phyloP scores from a whole-genome alignment of 2,113 vertebrate species.

The Ramphastos sulfuratus region DNA sequence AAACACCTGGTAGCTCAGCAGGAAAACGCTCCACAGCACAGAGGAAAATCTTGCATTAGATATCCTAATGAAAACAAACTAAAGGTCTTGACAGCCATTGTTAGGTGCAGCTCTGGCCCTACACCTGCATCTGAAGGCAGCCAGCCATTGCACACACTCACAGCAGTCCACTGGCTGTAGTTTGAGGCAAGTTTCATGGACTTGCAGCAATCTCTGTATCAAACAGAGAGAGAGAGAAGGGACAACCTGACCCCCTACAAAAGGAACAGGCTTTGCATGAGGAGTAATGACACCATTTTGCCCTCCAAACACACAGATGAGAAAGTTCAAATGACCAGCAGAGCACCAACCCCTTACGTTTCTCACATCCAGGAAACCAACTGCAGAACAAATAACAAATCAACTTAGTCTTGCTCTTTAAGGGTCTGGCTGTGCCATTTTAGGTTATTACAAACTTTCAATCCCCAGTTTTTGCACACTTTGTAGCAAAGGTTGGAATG shows the following conservation, averaged over 20 bases:
- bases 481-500: background rate
- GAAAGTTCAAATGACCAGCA: background rate
- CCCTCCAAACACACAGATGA: background rate
- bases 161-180: background rate
- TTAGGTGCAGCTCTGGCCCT: background rate
- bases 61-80: background rate
- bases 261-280: background rate
- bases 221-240: background rate
- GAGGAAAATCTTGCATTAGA: background rate
- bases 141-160: fast-evolving
- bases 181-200: fast-evolving
- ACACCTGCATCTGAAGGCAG: background rate
- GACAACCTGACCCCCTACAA: background rate
- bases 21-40: background rate
- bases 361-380: background rate
- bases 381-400: background rate
- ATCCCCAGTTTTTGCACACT: background rate
- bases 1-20: background rate
- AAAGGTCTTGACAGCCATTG: background rate
- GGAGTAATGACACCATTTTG: background rate
- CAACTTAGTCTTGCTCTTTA: background rate
- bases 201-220: background rate
- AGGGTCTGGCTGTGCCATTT: background rate
- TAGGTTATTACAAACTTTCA: background rate
- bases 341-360: background rate